phyloP scores from a whole-genome alignment of 1,140 invertebrate genomes.

The Neodiprion lecontei region DNA sequence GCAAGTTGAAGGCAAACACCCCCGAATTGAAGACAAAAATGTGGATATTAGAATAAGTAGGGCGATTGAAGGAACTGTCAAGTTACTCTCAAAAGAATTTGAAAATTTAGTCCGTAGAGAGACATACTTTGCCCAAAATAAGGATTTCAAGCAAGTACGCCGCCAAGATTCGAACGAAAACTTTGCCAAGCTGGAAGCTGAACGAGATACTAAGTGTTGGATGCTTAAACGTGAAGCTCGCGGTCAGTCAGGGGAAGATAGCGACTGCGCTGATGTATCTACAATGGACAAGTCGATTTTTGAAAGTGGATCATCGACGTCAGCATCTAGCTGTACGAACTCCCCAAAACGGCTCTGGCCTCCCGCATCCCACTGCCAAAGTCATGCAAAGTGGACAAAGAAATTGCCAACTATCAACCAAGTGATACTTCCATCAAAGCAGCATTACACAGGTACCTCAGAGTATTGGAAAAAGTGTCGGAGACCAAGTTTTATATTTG shows the following conservation, averaged over 20 bases:
- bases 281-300: conserved; percentile 62
- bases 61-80: conserved; percentile 56
- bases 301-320: conserved; percentile 71
- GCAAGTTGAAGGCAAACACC: conserved; percentile 20
- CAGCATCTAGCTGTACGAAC: conserved; percentile 70
- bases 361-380: conserved; percentile 55
- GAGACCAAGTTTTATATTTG: not conserved
- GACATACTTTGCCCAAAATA: conserved; percentile 47
- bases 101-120: conserved; percentile 51
- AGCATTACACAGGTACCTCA: conserved; percentile 53
- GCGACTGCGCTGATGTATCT: conserved; percentile 50
- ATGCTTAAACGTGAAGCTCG: conserved; percentile 40
- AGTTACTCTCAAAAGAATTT: conserved; percentile 55
- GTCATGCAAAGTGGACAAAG: conserved; percentile 55
- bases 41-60: conserved; percentile 49
- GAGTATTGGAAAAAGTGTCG: conserved; percentile 4
- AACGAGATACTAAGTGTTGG: conserved; percentile 39
- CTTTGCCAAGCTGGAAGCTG: conserved; percentile 50
- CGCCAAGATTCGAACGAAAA: conserved; percentile 43
- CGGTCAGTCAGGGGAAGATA: conserved; percentile 51
- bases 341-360: conserved; percentile 71
- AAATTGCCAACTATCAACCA: conserved; percentile 55
- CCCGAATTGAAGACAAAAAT: conserved; percentile 32
- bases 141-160: conserved; percentile 31
- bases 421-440: conserved; percentile 51